Evolutionary conservation across 2,888 invertebrate genomes (phyloP).

Genomic region (Horisme vitalbata): DNA sequence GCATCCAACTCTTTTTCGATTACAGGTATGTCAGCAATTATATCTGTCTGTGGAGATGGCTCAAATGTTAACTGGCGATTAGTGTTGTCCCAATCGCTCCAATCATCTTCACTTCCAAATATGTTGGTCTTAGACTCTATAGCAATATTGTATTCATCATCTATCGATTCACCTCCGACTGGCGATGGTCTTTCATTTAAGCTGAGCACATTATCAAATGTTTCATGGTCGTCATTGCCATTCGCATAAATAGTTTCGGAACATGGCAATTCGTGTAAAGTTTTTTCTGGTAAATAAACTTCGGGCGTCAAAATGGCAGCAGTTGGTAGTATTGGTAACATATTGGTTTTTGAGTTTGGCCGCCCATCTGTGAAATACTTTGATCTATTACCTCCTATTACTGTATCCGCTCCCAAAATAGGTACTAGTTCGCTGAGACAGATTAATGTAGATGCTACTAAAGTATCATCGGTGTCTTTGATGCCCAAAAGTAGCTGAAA

Average conservation of each 20-base stretch:
- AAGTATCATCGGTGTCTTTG: slow-evolving; percentile 91
- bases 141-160: slow-evolving; percentile 53
- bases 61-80: slow-evolving; percentile 49
- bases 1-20: slow-evolving; percentile 7
- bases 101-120: slow-evolving; percentile 86
- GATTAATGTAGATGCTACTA: slow-evolving; percentile 91
- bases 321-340: slow-evolving; percentile 26
- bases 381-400: slow-evolving; percentile 91
- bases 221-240: slow-evolving; percentile 43
- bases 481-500: slow-evolving; percentile 91
- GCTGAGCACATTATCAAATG: slow-evolving; percentile 63
- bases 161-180: slow-evolving; percentile 91
- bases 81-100: slow-evolving; percentile 92
- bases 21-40: slow-evolving; percentile 20
- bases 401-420: slow-evolving; percentile 91
- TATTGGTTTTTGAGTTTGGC: slow-evolving; percentile 82
- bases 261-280: slow-evolving; percentile 60
- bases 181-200: slow-evolving; percentile 91
- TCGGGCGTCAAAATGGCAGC: slow-evolving; percentile 35
- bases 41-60: slow-evolving; percentile 31
- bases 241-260: slow-evolving; percentile 57
- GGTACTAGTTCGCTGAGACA: slow-evolving; percentile 93
- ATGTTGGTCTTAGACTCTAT: slow-evolving; percentile 62
- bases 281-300: slow-evolving; percentile 47
- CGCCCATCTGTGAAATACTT: slow-evolving; percentile 93